Percentiles rank a stretch among this genome's conserved stretches.
Evolutionary conservation across 2,113 vertebrate species (phyloP).

Genomic region (Martes martes): DNA sequence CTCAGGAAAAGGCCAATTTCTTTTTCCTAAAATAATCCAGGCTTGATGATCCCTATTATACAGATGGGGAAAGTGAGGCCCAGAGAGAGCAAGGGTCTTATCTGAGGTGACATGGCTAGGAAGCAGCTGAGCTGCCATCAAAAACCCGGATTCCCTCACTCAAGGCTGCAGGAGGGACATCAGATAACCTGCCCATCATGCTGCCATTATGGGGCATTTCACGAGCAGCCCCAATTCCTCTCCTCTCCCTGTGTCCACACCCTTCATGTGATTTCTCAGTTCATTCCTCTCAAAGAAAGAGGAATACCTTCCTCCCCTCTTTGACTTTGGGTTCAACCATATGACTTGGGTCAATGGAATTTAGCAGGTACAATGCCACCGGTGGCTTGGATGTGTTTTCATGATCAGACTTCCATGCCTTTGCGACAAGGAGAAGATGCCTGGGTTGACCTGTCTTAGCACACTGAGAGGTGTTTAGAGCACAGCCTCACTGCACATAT

Average conservation of each 20-base stretch:
- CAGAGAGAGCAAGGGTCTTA: not conserved
- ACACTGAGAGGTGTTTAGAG: rapidly evolving
- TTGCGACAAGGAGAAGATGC: not conserved
- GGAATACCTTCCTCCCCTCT: too few relatives aligned
- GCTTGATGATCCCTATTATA: not conserved
- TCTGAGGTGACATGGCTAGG: too few relatives aligned
- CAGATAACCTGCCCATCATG: rapidly evolving
- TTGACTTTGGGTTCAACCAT: not conserved
- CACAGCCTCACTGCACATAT: not conserved
- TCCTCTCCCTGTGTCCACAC: too few relatives aligned
- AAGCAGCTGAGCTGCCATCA: not conserved
- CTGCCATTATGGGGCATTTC: rapidly evolving
- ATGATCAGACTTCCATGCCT: rapidly evolving
- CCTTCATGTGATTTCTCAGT: not conserved
- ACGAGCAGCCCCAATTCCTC: not conserved
- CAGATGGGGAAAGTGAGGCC: not conserved
- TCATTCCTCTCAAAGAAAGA: not conserved
- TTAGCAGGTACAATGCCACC: rapidly evolving
- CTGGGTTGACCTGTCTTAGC: not conserved
- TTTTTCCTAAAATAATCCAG: not conserved
- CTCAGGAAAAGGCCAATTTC: not conserved
- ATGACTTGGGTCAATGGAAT: not conserved
- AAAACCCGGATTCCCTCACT: not conserved
- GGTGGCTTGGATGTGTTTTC: rapidly evolving
- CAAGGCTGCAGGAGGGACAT: too few relatives aligned